These are phyloP conservation scores for Orthosia gothica DNA, from an alignment of 2,888 invertebrate genomes.

Conservation along the genomic window DNA sequence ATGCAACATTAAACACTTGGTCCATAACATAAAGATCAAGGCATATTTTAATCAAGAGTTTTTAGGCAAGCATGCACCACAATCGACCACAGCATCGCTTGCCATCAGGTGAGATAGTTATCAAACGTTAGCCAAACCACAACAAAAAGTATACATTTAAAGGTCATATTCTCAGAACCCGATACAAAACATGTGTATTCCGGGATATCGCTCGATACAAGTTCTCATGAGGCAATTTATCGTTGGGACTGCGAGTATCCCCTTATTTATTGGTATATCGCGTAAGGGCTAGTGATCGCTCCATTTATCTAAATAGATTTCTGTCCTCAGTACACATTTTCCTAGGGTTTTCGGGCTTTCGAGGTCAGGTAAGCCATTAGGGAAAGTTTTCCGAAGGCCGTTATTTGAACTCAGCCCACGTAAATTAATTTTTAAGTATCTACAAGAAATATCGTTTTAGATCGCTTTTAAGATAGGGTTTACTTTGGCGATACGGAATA, in stretches of 20 bases:
- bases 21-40: no score
- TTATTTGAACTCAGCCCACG: constrained; percentile 37
- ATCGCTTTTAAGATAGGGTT: constrained; percentile 49
- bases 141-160: constrained; percentile 13
- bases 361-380: constrained; percentile 40
- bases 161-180: constrained; percentile 40
- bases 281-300: constrained; percentile 65
- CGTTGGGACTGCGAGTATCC: constrained; percentile 65
- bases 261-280: constrained; percentile 72
- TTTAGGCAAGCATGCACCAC: no score
- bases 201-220: constrained; percentile 62
- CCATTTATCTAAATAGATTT: constrained; percentile 64
- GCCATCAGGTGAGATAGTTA: background rate
- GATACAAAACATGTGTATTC: constrained; percentile 58
- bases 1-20: no score
- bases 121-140: background rate
- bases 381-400: constrained; percentile 45
- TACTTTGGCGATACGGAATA: constrained; percentile 30
- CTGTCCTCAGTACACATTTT: constrained; percentile 49
- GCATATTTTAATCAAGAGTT: no score
- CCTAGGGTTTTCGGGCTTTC: constrained; percentile 26
- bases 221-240: constrained; percentile 70
- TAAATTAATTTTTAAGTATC: constrained; percentile 61
- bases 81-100: background rate
- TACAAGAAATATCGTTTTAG: constrained; percentile 58